Percentiles rank a stretch among this genome's conserved stretches.
These are phyloP conservation scores for Luehdorfia chinensis DNA, from an alignment of 1,140 invertebrate genomes.

Conservation along the genomic window DNA sequence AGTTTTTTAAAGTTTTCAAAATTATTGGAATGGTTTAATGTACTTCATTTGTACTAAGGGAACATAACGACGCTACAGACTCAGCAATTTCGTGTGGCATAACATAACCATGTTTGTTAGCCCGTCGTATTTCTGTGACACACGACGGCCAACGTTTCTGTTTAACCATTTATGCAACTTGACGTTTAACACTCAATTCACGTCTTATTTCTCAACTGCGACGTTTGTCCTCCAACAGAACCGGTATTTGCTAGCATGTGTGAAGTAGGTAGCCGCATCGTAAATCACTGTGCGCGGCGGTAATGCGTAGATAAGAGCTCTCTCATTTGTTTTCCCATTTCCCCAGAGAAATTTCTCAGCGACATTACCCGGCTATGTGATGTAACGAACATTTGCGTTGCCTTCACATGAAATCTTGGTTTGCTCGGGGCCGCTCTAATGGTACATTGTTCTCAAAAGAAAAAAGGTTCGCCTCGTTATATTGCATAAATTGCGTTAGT, in stretches of 20 bases:
- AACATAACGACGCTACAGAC: too few relatives aligned
- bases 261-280: conserved; percentile 47
- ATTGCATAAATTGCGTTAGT: neutral
- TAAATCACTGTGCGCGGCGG: conserved; percentile 60
- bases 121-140: too few relatives aligned
- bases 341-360: conserved; percentile 57
- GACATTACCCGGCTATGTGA: conserved; percentile 46
- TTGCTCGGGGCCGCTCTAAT: neutral
- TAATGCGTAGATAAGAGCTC: conserved; percentile 69
- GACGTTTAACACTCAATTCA: conserved; percentile 58
- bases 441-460: conserved; percentile 9
- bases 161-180: conserved; percentile 38
- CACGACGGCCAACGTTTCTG: conserved; percentile 18
- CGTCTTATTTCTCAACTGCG: conserved; percentile 51
- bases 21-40: too few relatives aligned
- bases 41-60: too few relatives aligned
- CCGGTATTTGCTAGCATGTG: conserved; percentile 43
- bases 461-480: conserved; percentile 3
- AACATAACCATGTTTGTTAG: too few relatives aligned
- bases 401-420: neutral
- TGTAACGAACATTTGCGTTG: conserved; percentile 50
- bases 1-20: too few relatives aligned
- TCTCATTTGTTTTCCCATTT: conserved; percentile 69
- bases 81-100: too few relatives aligned
- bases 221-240: conserved; percentile 46